phyloP scores from a whole-genome alignment of 37 sponge, comb jelly and placozoan genomes.

The Theonella swinhoei region DNA sequence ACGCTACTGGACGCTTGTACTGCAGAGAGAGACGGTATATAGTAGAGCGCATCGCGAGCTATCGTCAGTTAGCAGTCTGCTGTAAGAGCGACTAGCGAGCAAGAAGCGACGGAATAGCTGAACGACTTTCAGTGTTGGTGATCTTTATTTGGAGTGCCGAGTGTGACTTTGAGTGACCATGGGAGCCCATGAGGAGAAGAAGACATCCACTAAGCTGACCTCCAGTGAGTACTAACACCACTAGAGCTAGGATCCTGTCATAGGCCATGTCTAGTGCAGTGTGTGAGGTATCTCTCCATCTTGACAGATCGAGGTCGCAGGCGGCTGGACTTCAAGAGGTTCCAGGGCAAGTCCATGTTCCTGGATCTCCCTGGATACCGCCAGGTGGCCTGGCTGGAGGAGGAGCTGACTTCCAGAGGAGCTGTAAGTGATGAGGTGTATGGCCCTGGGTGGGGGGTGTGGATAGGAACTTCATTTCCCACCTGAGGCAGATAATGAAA shows the following conservation, averaged over 20 bases:
- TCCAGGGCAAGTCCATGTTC: conserved; percentile 54
- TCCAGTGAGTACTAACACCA: background rate
- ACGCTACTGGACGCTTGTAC: background rate
- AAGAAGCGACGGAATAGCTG: too few species aligned
- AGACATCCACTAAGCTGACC: background rate
- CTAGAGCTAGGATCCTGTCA: too few species aligned
- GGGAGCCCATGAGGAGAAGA: background rate
- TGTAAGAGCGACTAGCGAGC: too few species aligned
- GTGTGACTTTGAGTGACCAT: background rate
- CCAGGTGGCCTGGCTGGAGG: conserved; percentile 12
- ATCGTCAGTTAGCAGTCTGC: too few species aligned
- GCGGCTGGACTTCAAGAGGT: background rate
- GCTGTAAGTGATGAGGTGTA: conserved; percentile 18
- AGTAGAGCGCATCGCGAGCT: too few species aligned
- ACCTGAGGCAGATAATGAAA: background rate
- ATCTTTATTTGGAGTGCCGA: background rate
- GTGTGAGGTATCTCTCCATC: too few species aligned
- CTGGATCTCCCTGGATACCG: conserved; percentile 60
- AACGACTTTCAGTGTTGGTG: background rate
- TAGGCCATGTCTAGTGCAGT: too few species aligned
- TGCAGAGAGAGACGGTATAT: too few species aligned
- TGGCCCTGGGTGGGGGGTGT: conserved; percentile 6
- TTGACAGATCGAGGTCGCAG: background rate
- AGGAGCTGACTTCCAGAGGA: conserved; percentile 49
- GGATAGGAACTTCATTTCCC: background rate